Conservation (phyloP, 2,113 vertebrate genomes). For the Zosterops pallidus region DNA sequence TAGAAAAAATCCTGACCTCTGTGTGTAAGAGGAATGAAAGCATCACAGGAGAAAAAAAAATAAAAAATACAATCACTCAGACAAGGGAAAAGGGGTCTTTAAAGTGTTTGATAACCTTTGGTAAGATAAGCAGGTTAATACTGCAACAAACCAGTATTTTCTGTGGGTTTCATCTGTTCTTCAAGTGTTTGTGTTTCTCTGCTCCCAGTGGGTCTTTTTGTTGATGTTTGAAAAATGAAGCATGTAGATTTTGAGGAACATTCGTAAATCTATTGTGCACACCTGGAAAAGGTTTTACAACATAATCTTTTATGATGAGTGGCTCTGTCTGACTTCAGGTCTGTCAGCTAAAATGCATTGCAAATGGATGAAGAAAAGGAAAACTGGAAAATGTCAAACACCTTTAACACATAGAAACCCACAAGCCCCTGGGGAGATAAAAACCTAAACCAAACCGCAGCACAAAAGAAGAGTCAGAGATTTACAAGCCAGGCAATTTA, state of each 20-base stretch:
- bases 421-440: not conserved
- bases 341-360: not conserved
- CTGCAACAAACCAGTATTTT: not conserved
- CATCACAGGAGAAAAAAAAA: not conserved
- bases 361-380: not conserved
- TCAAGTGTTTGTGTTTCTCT: not conserved
- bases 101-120: not conserved
- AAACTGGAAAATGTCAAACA: not conserved
- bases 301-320: not conserved
- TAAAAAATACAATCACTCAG: not conserved
- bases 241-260: not conserved
- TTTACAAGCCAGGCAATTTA: not conserved
- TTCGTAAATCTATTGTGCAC: not conserved
- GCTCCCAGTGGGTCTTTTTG: not conserved
- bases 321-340: not conserved
- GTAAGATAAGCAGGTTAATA: not conserved
- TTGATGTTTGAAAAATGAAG: constrained; percentile 22
- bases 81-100: not conserved
- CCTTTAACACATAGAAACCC: not conserved
- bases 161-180: not conserved
- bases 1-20: constrained; percentile 13
- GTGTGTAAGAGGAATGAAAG: constrained; percentile 3
- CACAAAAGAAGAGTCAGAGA: not conserved
- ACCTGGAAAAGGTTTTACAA: not conserved
- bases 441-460: not conserved